These are phyloP conservation scores for Gymnocheta viridis DNA, from an alignment of 2,888 invertebrate species.

Conservation along the genomic window DNA sequence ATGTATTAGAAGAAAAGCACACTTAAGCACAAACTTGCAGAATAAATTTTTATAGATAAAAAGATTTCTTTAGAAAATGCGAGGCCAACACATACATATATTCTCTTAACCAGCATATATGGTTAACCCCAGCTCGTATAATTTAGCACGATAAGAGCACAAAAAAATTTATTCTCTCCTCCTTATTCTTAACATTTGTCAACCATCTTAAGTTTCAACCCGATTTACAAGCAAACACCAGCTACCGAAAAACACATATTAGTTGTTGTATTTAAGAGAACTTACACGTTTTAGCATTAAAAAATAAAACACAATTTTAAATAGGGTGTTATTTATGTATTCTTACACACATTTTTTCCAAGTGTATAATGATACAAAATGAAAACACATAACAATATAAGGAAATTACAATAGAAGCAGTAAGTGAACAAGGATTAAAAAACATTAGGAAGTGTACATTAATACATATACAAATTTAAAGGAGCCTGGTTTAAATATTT, in stretches of 20 bases:
- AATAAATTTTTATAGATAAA: background rate
- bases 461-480: background rate
- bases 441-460: background rate
- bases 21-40: background rate
- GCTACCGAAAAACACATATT: background rate
- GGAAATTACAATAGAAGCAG: slow-evolving; percentile 22
- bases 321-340: slow-evolving; percentile 26
- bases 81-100: background rate
- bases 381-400: slow-evolving; percentile 54
- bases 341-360: slow-evolving; percentile 13
- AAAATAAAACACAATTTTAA: slow-evolving; percentile 11
- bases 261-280: slow-evolving; percentile 43
- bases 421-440: slow-evolving; percentile 1
- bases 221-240: slow-evolving; percentile 24
- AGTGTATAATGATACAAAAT: slow-evolving; percentile 63
- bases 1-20: background rate
- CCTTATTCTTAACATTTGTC: too few relatives aligned
- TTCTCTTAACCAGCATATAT: background rate
- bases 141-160: background rate
- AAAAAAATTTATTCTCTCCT: background rate
- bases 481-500: slow-evolving; percentile 17
- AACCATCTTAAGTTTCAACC: background rate
- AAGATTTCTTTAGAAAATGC: background rate
- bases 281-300: slow-evolving; percentile 44
- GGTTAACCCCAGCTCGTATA: slow-evolving; percentile 19